A percentile compares a stretch with the other conserved stretches of the same genome.
Evolutionary conservation across 2,113 vertebrate species (phyloP).

Genomic region (Lota lota): DNA sequence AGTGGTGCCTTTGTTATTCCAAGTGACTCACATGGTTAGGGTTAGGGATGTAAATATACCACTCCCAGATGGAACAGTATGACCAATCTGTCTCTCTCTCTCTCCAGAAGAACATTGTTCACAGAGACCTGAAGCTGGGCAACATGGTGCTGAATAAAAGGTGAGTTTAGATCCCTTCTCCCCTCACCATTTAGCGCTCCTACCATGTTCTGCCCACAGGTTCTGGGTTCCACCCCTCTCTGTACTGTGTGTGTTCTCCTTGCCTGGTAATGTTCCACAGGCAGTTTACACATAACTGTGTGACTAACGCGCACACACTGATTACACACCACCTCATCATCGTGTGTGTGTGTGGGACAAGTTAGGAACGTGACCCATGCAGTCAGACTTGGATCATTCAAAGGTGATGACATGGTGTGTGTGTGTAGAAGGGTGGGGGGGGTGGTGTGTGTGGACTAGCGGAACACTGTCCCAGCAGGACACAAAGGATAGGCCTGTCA

Average conservation of each 20-base stretch:
- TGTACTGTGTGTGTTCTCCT: too few species aligned
- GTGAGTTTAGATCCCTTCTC: slow-evolving; percentile 63
- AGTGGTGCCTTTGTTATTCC: slow-evolving; percentile 18
- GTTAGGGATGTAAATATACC: slow-evolving; percentile 11
- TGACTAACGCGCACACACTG: not conserved
- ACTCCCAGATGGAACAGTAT: slow-evolving; percentile 44
- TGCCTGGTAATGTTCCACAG: too few species aligned
- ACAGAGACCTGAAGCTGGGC: slow-evolving; percentile 98
- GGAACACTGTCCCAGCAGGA: slow-evolving; percentile 75
- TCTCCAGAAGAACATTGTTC: slow-evolving; percentile 96
- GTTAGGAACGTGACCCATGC: not conserved
- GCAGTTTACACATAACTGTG: not conserved
- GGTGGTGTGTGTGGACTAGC: slow-evolving; percentile 34
- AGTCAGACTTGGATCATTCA: too few species aligned
- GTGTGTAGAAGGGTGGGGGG: not conserved
- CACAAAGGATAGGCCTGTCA: slow-evolving; percentile 73
- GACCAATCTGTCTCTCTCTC: slow-evolving; percentile 14
- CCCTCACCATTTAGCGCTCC: not conserved
- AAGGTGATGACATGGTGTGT: not conserved
- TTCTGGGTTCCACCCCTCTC: not conserved
- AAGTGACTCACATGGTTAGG: slow-evolving; percentile 41
- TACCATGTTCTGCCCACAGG: not conserved
- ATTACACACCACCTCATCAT: not conserved
- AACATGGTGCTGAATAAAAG: slow-evolving; percentile 99
- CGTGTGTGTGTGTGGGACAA: not conserved